Conservation (phyloP, 2,797 vertebrate species). For the Neosilurus mollespiculum region DNA sequence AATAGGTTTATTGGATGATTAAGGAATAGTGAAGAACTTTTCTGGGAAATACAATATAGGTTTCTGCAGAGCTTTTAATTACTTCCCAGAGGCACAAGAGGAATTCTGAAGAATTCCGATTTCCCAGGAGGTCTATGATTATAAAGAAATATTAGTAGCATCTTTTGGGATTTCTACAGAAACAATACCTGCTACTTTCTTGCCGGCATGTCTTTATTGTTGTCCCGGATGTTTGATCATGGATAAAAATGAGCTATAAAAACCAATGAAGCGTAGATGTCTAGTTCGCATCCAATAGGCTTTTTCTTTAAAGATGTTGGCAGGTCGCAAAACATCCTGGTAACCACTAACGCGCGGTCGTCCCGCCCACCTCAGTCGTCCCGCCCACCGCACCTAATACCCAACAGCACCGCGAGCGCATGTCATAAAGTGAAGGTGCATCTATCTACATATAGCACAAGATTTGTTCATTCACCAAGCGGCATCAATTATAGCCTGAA, state of each 20-base stretch:
- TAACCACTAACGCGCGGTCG: background rate
- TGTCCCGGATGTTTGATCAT: background rate
- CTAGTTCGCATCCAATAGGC: background rate
- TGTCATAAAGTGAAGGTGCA: background rate
- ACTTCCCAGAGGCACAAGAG: background rate
- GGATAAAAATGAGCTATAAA: background rate
- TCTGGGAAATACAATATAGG: background rate
- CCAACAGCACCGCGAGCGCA: background rate
- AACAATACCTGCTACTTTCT: background rate
- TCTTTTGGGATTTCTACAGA: background rate
- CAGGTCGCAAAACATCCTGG: background rate
- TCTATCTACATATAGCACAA: background rate
- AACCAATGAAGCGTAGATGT: background rate
- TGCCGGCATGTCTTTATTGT: too few relatives aligned
- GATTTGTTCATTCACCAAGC: background rate
- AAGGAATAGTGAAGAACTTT: background rate
- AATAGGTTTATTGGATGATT: background rate
- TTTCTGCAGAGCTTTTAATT: background rate
- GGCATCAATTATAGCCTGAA: background rate
- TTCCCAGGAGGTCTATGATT: background rate
- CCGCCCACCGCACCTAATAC: slow-evolving; percentile 31
- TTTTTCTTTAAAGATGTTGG: background rate
- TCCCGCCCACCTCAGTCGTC: background rate
- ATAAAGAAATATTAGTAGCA: background rate
- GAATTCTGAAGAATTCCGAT: background rate